Evolutionary conservation across 2,113 vertebrate genomes (phyloP).

Genomic region (Myrmecophaga tridactyla): DNA sequence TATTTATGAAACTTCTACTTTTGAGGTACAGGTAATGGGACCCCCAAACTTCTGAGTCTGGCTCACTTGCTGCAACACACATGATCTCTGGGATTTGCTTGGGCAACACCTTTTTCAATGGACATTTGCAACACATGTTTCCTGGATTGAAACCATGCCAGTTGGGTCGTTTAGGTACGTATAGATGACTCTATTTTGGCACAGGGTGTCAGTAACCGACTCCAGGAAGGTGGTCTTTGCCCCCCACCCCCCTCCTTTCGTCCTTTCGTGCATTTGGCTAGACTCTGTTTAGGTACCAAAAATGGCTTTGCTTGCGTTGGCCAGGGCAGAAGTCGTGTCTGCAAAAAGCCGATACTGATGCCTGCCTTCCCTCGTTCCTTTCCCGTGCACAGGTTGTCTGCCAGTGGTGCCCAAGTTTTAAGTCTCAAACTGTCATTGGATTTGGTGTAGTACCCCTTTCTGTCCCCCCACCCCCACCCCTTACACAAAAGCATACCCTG

Average conservation of each 20-base stretch:
- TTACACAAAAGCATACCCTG: too few relatives aligned
- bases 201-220: too few relatives aligned
- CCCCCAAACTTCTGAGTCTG: not conserved
- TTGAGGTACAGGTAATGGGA: not conserved
- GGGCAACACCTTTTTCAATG: fast-evolving
- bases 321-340: fast-evolving
- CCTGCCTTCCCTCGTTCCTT: too few relatives aligned
- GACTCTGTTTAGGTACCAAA: too few relatives aligned
- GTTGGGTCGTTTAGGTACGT: not conserved
- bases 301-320: not conserved
- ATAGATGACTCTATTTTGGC: fast-evolving
- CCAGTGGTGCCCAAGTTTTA: not conserved
- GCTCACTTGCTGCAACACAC: not conserved
- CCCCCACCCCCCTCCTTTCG: too few relatives aligned
- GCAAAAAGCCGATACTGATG: too few relatives aligned
- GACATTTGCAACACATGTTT: not conserved
- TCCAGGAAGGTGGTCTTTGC: not conserved
- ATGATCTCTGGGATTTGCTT: not conserved
- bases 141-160: not conserved
- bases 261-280: too few relatives aligned
- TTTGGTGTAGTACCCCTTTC: fast-evolving
- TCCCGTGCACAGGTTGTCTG: too few relatives aligned
- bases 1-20: not conserved
- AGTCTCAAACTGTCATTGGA: too few relatives aligned
- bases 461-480: fast-evolving